phyloP scores from a whole-genome alignment of 2,888 invertebrate genomes.

The Cenopis cana region DNA sequence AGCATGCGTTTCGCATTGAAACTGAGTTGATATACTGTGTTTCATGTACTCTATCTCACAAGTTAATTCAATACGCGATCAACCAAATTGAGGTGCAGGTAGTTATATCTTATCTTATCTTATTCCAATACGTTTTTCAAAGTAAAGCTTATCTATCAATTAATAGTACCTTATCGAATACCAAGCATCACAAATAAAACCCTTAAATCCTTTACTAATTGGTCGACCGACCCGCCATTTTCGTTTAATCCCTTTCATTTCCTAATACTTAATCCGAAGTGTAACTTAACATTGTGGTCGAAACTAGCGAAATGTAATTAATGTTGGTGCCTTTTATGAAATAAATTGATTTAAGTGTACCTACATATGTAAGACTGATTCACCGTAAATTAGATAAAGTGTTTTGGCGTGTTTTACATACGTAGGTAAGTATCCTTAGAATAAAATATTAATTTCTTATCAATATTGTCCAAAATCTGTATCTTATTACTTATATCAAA shows the following conservation, averaged over 20 bases:
- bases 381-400: not conserved
- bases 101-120: too few species aligned
- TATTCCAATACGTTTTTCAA: not conserved
- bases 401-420: not conserved
- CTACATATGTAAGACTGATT: not conserved
- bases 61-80: too few species aligned
- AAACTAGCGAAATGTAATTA: not conserved
- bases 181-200: not conserved
- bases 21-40: too few species aligned
- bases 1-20: not conserved
- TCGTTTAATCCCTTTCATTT: constrained; percentile 3
- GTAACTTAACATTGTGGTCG: not conserved
- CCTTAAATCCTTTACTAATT: not conserved
- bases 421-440: not conserved
- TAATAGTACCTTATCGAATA: not conserved
- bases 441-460: not conserved
- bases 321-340: not conserved
- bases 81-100: too few species aligned
- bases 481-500: too few species aligned
- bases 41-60: too few species aligned
- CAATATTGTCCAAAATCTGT: too few species aligned
- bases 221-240: not conserved
- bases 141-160: not conserved
- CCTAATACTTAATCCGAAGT: not conserved
- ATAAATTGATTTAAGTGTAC: not conserved